Evolutionary conservation across 2,113 vertebrate species (phyloP).

Genomic region (Sigmodon hispidus): DNA sequence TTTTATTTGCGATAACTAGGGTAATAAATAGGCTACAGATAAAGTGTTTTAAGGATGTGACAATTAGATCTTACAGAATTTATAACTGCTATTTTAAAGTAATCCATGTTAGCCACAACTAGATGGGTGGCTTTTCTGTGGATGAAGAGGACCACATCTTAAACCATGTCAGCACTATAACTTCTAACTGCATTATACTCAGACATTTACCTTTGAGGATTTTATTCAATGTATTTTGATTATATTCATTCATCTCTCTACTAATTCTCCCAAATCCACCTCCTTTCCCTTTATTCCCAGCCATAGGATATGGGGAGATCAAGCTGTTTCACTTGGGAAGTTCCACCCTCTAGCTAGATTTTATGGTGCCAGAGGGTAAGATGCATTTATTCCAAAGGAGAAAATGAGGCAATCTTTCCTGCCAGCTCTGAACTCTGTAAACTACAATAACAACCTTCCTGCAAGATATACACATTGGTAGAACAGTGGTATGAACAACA

Average conservation of each 20-base stretch:
- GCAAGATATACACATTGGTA: background rate
- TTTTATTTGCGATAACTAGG: background rate
- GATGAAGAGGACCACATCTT: background rate
- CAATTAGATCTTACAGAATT: background rate
- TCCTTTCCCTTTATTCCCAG: background rate
- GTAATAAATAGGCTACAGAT: background rate
- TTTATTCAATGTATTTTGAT: background rate
- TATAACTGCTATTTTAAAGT: background rate
- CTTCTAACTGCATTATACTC: background rate
- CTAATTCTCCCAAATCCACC: background rate
- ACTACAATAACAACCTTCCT: background rate
- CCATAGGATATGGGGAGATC: background rate
- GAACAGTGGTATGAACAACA: background rate
- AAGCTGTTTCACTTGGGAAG: background rate
- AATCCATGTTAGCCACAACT: background rate
- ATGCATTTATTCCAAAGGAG: background rate
- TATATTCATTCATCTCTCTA: background rate
- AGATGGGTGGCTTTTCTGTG: background rate
- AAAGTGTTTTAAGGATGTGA: background rate
- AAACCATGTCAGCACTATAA: too few species aligned
- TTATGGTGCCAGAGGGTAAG: background rate
- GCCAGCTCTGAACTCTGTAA: background rate
- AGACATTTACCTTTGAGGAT: background rate
- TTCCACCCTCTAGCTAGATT: background rate
- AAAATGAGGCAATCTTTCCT: background rate